Conservation (phyloP, 2,797 vertebrate genomes). For the Eulemur rubriventer region DNA sequence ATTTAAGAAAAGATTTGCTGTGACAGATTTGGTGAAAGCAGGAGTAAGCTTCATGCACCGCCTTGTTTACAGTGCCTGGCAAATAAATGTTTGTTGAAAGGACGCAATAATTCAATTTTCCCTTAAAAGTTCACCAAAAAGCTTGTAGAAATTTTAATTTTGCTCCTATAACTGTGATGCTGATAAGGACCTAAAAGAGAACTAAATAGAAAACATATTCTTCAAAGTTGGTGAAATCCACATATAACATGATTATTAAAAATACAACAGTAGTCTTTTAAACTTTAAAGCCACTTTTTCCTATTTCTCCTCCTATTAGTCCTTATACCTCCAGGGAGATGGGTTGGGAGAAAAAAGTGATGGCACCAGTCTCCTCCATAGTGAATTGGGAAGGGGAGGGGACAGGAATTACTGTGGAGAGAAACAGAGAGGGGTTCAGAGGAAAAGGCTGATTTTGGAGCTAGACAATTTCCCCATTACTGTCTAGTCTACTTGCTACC, state of each 20-base stretch:
- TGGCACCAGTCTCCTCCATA: background rate
- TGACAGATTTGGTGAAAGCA: background rate
- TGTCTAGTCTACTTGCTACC: background rate
- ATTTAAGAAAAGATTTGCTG: slow-evolving; percentile 27
- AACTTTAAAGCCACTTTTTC: background rate
- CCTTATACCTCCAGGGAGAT: background rate
- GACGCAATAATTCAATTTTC: slow-evolving; percentile 12
- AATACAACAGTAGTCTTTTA: background rate
- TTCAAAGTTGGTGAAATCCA: slow-evolving; percentile 33
- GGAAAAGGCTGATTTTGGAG: background rate
- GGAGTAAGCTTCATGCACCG: background rate
- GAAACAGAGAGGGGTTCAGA: background rate
- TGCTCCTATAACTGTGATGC: slow-evolving; percentile 4
- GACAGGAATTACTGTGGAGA: background rate
- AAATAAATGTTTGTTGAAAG: slow-evolving; percentile 31
- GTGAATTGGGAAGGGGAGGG: background rate
- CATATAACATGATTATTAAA: background rate
- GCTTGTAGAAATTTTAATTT: background rate
- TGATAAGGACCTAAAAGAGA: slow-evolving; percentile 2
- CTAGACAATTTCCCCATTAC: background rate
- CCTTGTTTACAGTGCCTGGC: background rate
- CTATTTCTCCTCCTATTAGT: background rate
- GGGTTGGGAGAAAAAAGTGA: background rate
- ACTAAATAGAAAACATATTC: slow-evolving; percentile 6
- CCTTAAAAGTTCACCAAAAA: slow-evolving; percentile 18